Evolutionary conservation across 2,888 invertebrate species (phyloP).

Genomic region (Brachycybe producta): DNA sequence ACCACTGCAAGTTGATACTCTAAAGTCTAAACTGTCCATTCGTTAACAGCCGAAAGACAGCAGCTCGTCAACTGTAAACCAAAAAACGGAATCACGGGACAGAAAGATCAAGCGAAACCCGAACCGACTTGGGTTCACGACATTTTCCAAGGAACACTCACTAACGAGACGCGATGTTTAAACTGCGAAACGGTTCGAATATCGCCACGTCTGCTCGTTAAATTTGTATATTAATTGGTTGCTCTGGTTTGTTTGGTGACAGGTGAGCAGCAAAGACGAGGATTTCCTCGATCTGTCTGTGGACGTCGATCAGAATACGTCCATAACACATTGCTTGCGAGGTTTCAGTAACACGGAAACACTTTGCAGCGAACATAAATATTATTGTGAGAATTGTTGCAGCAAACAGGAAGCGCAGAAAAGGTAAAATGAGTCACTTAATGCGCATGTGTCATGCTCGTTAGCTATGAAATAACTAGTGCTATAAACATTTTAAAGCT

Average conservation of each 20-base stretch:
- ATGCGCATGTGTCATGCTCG: neutral
- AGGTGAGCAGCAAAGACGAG: conserved; percentile 92
- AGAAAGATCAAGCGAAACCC: conserved; percentile 36
- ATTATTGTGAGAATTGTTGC: conserved; percentile 98
- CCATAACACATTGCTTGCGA: conserved; percentile 92
- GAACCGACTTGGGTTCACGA: conserved; percentile 99
- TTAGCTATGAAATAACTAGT: neutral
- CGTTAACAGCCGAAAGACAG: conserved; percentile 18
- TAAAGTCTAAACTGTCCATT: neutral
- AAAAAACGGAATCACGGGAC: conserved; percentile 14
- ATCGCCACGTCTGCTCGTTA: neutral
- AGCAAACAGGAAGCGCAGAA: conserved; percentile 96
- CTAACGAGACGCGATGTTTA: conserved; percentile 96
- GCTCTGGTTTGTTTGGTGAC: conserved; percentile 17
- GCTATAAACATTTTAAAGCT: too few relatives aligned
- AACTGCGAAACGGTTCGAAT: conserved; percentile 88
- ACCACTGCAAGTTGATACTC: too few relatives aligned
- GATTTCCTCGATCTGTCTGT: conserved; percentile 98
- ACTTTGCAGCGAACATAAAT: conserved; percentile 96
- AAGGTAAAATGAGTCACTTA: conserved; percentile 16
- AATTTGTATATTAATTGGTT: neutral
- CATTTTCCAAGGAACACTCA: conserved; percentile 98
- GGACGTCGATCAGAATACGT: conserved; percentile 98
- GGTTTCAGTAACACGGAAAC: conserved; percentile 99
- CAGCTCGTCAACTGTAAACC: conserved; percentile 18